phyloP scores from a whole-genome alignment of 1,140 invertebrate genomes.

The Tribolium madens region DNA sequence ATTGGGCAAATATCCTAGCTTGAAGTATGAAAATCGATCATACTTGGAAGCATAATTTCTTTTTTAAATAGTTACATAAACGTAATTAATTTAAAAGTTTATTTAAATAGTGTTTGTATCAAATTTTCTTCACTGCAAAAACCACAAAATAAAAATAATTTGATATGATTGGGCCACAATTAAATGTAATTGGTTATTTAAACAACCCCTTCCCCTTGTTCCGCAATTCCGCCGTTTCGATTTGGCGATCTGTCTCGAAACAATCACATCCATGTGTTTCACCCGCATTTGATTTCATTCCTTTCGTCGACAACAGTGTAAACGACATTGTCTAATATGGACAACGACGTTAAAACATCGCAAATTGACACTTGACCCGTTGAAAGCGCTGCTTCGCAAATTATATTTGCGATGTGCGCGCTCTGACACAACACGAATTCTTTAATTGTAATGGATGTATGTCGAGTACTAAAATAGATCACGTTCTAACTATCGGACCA shows the following conservation, averaged over 20 bases:
- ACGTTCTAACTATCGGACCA: conserved; percentile 40
- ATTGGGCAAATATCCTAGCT: no score
- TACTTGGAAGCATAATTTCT: no score
- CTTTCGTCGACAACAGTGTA: conserved; percentile 28
- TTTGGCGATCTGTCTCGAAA: neutral
- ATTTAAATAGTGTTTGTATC: no score
- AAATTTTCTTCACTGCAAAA: no score
- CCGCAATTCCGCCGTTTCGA: conserved; percentile 21
- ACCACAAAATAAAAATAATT: no score
- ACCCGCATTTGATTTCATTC: conserved; percentile 16
- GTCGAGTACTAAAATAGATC: conserved; percentile 54
- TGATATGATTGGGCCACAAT: no score
- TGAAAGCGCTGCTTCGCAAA: conserved; percentile 58
- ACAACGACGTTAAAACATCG: conserved; percentile 60
- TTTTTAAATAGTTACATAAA: no score
- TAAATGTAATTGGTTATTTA: no score
- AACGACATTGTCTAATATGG: conserved; percentile 47
- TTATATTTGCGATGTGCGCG: conserved; percentile 54
- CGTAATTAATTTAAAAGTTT: no score
- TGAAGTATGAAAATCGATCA: no score
- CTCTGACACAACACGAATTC: conserved; percentile 52
- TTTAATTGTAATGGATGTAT: conserved; percentile 58
- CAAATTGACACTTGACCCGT: conserved; percentile 61
- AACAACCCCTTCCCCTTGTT: conserved; percentile 1
- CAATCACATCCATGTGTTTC: conserved; percentile 13